These are phyloP conservation scores for Pangasius djambal DNA, from an alignment of 2,797 vertebrate genomes.

Conservation along the genomic window DNA sequence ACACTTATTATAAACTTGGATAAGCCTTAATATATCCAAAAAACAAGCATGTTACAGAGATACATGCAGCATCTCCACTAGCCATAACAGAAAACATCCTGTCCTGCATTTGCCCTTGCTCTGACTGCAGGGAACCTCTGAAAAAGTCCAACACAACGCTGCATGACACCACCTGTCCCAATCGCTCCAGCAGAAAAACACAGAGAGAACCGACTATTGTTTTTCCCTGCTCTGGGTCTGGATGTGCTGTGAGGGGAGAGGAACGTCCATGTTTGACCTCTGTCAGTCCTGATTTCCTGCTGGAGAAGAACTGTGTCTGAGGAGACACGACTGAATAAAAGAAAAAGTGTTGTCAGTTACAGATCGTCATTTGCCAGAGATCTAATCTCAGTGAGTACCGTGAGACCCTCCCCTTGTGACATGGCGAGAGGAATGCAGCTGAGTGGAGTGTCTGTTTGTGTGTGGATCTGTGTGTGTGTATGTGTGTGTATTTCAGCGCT, in stretches of 20 bases:
- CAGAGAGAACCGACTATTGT: conserved; percentile 28
- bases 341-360: conserved; percentile 55
- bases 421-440: conserved; percentile 36
- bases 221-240: conserved; percentile 27
- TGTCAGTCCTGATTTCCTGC: conserved; percentile 55
- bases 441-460: conserved; percentile 28
- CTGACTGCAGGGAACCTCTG: conserved; percentile 39
- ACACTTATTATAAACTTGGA: neutral
- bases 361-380: conserved; percentile 61
- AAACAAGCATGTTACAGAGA: conserved; percentile 29
- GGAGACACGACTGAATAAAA: conserved; percentile 48
- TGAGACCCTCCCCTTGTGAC: conserved; percentile 52
- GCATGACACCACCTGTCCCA: conserved; percentile 42
- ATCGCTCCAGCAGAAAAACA: conserved; percentile 32
- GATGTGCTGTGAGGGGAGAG: conserved; percentile 39
- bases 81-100: conserved; percentile 52
- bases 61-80: conserved; percentile 32
- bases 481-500: conserved; percentile 47
- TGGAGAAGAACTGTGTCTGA: conserved; percentile 32
- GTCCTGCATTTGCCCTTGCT: conserved; percentile 49
- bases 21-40: conserved; percentile 24
- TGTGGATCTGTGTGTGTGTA: conserved; percentile 11
- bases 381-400: conserved; percentile 60
- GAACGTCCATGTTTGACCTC: conserved; percentile 52
- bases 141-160: conserved; percentile 17